phyloP scores from a whole-genome alignment of 2,888 invertebrate species.

The Cyrtodaria siliqua region DNA sequence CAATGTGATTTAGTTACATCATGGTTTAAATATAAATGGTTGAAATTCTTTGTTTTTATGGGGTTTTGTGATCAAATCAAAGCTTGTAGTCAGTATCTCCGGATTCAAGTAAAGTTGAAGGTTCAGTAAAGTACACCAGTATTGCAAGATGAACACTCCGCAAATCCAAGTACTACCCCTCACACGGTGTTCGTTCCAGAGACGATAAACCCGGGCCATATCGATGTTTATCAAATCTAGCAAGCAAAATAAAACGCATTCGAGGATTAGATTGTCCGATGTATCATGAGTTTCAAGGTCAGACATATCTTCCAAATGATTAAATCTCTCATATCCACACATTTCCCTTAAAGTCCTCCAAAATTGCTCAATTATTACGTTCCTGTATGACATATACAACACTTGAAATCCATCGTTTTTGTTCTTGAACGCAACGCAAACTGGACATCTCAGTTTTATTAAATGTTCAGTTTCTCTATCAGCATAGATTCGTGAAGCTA shows the following conservation, averaged over 20 bases:
- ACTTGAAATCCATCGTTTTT: background rate
- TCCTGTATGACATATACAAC: slow-evolving; percentile 8
- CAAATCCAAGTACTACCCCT: too few relatives aligned
- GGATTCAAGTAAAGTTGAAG: too few relatives aligned
- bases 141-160: too few relatives aligned
- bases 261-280: background rate
- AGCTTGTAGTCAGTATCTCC: too few relatives aligned
- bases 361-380: slow-evolving; percentile 16
- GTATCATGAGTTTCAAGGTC: slow-evolving; percentile 2
- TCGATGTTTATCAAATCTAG: too few relatives aligned
- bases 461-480: slow-evolving; percentile 13
- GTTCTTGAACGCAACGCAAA: slow-evolving; percentile 11
- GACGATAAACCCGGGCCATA: too few relatives aligned
- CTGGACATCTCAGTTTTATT: slow-evolving; percentile 17
- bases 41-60: too few relatives aligned
- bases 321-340: slow-evolving; percentile 4
- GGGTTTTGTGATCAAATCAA: too few relatives aligned
- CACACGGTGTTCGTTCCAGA: too few relatives aligned
- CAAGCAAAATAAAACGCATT: slow-evolving; percentile 9
- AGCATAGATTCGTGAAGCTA: background rate
- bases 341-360: slow-evolving; percentile 11
- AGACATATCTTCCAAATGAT: slow-evolving; percentile 19
- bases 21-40: too few relatives aligned
- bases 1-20: too few relatives aligned
- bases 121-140: too few relatives aligned